Percentiles rank a stretch among this genome's conserved stretches.
phyloP scores from a whole-genome alignment of 1,140 invertebrate genomes.

The Sipha flava region DNA sequence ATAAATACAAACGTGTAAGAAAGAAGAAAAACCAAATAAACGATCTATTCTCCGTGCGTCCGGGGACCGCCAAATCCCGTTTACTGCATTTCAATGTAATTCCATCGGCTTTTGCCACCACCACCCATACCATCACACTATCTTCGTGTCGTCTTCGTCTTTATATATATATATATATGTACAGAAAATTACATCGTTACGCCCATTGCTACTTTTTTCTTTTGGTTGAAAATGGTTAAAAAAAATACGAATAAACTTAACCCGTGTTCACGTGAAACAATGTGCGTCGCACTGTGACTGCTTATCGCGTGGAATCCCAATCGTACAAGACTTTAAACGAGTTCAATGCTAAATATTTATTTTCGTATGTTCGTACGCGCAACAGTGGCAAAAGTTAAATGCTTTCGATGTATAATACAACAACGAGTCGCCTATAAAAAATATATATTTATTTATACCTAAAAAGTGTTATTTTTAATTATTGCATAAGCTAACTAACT shows the following conservation, averaged over 20 bases:
- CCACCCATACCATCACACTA: not conserved
- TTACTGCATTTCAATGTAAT: constrained; percentile 26
- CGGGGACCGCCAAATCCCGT: constrained; percentile 9
- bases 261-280: too few species aligned
- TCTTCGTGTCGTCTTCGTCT: not conserved
- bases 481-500: too few species aligned
- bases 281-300: not conserved
- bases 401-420: too few species aligned
- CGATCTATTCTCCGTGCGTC: not conserved
- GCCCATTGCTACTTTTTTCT: not conserved
- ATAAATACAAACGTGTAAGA: not conserved
- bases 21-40: not conserved
- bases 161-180: not conserved
- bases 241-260: not conserved
- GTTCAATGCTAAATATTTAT: too few species aligned
- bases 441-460: not conserved
- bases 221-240: too few species aligned
- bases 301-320: not conserved
- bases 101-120: not conserved
- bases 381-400: too few species aligned
- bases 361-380: too few species aligned
- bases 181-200: not conserved
- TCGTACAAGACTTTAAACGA: not conserved
- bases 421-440: not conserved
- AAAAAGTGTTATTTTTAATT: too few species aligned